Percentiles rank a stretch among this genome's conserved stretches.
phyloP scores from a whole-genome alignment of 2,797 vertebrate genomes.

The Steatocranus sp. region DNA sequence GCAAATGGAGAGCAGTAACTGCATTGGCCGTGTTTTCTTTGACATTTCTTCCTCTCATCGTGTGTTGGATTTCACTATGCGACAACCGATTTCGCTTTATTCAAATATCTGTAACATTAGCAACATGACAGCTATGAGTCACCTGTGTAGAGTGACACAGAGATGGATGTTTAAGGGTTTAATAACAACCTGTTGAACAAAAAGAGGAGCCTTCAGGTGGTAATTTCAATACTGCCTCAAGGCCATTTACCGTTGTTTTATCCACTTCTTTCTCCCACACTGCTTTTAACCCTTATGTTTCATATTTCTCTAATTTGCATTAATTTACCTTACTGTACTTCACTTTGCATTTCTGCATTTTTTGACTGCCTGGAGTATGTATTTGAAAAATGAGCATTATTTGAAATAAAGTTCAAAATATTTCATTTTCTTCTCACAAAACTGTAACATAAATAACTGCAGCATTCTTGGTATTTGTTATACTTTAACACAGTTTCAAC shows the following conservation, averaged over 20 bases:
- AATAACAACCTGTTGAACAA: conserved; percentile 13
- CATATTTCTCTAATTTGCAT: neutral
- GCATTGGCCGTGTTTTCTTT: neutral
- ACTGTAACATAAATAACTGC: neutral
- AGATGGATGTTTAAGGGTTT: conserved; percentile 12
- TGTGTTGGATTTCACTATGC: neutral
- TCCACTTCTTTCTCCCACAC: neutral
- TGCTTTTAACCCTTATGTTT: neutral
- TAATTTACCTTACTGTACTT: neutral
- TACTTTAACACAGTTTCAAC: neutral
- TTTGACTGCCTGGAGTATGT: neutral
- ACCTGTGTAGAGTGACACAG: neutral
- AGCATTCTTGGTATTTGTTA: neutral
- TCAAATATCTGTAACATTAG: conserved; percentile 18
- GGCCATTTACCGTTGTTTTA: conserved; percentile 17
- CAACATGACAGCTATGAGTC: neutral
- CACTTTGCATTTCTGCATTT: neutral
- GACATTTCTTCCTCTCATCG: neutral
- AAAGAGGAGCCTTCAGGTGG: neutral
- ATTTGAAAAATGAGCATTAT: neutral
- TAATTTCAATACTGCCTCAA: conserved; percentile 19
- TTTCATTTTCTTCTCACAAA: neutral
- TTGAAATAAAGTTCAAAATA: neutral
- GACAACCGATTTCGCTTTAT: conserved; percentile 1
- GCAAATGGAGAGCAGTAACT: conserved; percentile 46